Percentiles rank a stretch among this genome's conserved stretches.
phyloP scores from a whole-genome alignment of 1,140 invertebrate genomes.

The Brachionus plicatilis region DNA sequence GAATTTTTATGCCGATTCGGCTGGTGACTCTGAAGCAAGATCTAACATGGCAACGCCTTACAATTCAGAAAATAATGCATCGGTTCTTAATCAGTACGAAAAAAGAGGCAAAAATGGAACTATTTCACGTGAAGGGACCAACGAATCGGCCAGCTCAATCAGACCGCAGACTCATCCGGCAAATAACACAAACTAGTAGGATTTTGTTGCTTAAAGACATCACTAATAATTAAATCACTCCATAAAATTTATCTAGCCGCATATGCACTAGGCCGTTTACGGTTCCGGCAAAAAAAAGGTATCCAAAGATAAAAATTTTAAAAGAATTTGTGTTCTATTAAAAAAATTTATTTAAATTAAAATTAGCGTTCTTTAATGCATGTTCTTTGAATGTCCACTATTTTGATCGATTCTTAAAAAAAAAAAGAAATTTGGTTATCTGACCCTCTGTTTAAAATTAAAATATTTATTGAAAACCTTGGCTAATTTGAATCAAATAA shows the following conservation, averaged over 20 bases:
- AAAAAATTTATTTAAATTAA: background rate
- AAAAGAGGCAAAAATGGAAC: background rate
- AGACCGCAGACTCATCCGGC: conserved; percentile 2
- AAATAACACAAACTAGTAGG: background rate
- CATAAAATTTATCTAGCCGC: background rate
- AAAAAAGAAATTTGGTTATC: too few relatives aligned
- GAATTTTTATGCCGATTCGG: background rate
- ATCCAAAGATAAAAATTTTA: background rate
- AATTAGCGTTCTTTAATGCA: background rate
- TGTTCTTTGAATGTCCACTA: background rate
- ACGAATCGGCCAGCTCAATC: background rate
- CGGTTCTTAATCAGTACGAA: background rate
- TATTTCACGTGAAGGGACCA: background rate
- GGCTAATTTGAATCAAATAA: too few relatives aligned
- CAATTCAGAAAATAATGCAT: conserved; percentile 24
- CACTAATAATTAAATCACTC: background rate
- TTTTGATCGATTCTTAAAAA: too few relatives aligned
- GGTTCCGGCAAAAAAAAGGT: conserved; percentile 1
- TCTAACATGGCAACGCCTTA: background rate
- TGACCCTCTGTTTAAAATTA: too few relatives aligned
- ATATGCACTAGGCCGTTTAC: background rate
- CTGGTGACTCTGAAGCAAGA: background rate
- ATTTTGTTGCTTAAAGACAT: background rate
- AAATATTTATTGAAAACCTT: too few relatives aligned
- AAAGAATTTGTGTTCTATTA: too few relatives aligned